phyloP scores from a whole-genome alignment of 2,113 vertebrate species.

The Sialia sialis region DNA sequence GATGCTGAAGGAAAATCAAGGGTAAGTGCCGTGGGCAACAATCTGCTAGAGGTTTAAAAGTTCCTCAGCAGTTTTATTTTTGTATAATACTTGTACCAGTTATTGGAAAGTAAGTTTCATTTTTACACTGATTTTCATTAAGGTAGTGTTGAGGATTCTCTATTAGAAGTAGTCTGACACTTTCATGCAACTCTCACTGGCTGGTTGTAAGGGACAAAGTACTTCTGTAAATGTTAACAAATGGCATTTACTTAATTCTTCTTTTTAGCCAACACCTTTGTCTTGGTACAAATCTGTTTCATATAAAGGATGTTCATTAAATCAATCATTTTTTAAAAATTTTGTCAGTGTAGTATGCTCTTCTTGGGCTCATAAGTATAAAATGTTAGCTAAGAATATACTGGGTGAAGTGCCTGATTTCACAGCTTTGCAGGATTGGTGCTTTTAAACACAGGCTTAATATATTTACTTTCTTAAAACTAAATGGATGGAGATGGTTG shows the following conservation, averaged over 20 bases:
- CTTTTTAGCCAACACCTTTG: slow-evolving; percentile 67
- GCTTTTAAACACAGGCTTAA: slow-evolving; percentile 53
- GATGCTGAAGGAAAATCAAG: slow-evolving; percentile 99
- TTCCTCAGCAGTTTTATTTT: slow-evolving; percentile 94
- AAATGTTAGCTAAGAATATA: slow-evolving; percentile 56
- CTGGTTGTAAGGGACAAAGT: slow-evolving; percentile 71
- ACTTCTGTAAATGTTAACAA: slow-evolving; percentile 63
- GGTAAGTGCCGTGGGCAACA: slow-evolving; percentile 98
- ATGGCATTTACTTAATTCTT: slow-evolving; percentile 65
- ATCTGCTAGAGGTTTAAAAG: slow-evolving; percentile 96
- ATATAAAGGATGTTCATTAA: slow-evolving; percentile 45
- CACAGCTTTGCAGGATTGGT: slow-evolving; percentile 65
- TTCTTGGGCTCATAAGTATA: slow-evolving; percentile 37
- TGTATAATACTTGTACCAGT: slow-evolving; percentile 87
- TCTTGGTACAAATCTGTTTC: slow-evolving; percentile 69
- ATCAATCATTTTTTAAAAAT: slow-evolving; percentile 57
- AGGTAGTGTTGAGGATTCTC: slow-evolving; percentile 82
- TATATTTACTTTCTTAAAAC: slow-evolving; percentile 61
- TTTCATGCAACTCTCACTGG: slow-evolving; percentile 57
- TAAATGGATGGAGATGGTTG: slow-evolving; percentile 63
- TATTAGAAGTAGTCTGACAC: slow-evolving; percentile 79
- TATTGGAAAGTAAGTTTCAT: slow-evolving; percentile 90
- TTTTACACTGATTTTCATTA: slow-evolving; percentile 76
- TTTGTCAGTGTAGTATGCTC: slow-evolving; percentile 48
- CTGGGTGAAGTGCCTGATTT: slow-evolving; percentile 65